A percentile compares a stretch with the other conserved stretches of the same genome.
Conservation (phyloP, 2,888 invertebrate species). For the Acholoe squamosa region DNA sequence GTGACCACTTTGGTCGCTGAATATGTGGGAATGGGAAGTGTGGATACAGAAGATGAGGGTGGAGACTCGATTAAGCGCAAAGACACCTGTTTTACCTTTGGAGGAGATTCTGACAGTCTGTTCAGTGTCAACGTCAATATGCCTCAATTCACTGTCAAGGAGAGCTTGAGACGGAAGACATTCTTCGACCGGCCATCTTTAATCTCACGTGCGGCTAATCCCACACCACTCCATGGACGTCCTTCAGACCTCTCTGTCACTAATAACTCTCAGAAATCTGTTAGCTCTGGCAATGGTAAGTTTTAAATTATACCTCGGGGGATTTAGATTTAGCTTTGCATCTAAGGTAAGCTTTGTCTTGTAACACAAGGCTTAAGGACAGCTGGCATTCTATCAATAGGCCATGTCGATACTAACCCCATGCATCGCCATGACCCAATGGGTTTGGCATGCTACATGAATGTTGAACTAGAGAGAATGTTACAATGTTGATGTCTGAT, state of each 20-base stretch:
- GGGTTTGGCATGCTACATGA: no score
- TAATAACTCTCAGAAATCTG: neutral
- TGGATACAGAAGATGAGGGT: neutral
- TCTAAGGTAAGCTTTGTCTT: no score
- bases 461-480: no score
- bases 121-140: neutral
- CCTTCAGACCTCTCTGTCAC: neutral
- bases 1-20: neutral
- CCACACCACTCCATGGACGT: neutral
- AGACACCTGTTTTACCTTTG: neutral
- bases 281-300: neutral
- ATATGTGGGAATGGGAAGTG: neutral
- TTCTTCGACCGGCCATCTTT: neutral
- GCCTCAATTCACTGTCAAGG: neutral
- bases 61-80: neutral
- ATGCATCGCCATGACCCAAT: no score
- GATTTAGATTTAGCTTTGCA: no score
- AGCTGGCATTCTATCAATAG: no score
- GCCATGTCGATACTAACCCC: no score
- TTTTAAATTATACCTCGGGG: no score
- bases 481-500: no score
- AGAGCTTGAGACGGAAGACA: neutral
- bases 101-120: neutral
- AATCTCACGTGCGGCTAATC: neutral
- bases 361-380: no score